phyloP scores from a whole-genome alignment of 92 coral and sea anemone genomes.

The Porites cylindrica region DNA sequence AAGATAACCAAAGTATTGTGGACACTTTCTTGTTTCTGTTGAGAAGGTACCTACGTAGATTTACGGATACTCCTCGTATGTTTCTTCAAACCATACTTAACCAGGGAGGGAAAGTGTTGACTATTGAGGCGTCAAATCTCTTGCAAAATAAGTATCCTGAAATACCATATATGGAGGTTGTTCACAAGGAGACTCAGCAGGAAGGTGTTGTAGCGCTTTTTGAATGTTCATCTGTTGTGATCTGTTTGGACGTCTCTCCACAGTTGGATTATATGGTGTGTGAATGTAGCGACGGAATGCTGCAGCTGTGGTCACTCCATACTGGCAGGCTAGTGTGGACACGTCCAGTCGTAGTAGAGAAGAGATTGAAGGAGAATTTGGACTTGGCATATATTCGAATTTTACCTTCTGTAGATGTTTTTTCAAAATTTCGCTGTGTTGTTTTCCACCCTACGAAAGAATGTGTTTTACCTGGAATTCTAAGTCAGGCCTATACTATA shows the following conservation, averaged over 20 bases:
- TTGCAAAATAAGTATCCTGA: slow-evolving; percentile 24
- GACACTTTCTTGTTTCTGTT: neutral
- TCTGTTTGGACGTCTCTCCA: slow-evolving; percentile 27
- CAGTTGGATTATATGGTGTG: slow-evolving; percentile 33
- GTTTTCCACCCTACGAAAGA: slow-evolving; percentile 15
- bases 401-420: neutral
- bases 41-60: neutral
- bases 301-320: slow-evolving; percentile 24
- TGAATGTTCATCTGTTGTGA: neutral
- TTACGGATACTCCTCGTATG: neutral
- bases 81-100: slow-evolving; percentile 9
- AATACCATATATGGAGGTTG: slow-evolving; percentile 16
- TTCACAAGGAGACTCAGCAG: neutral
- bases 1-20: neutral
- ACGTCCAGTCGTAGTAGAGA: neutral
- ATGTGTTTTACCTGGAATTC: slow-evolving; percentile 21
- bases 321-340: slow-evolving; percentile 19
- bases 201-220: neutral
- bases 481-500: neutral
- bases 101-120: slow-evolving; percentile 10
- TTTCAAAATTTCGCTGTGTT: neutral
- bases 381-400: too few species aligned
- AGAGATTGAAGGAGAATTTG: neutral
- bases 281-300: slow-evolving; percentile 2
- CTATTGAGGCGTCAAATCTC: slow-evolving; percentile 15